Base-by-base conservation (phyloP, 2,113 vertebrate genomes). In the Poeciliopsis occidentalis region DNA sequence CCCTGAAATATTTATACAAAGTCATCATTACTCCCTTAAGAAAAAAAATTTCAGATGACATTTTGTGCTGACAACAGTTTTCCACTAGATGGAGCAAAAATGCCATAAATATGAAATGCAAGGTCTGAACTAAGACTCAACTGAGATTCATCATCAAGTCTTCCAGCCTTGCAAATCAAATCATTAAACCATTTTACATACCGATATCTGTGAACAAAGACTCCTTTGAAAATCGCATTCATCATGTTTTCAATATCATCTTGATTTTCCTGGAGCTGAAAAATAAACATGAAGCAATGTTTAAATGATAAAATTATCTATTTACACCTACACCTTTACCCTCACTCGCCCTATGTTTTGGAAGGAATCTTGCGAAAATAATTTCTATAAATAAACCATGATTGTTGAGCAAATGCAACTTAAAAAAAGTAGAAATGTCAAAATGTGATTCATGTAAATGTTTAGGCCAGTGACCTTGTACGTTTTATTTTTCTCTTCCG, bases 201-300 rank as follows among this genome's bases (percentile, higher is more conserved):
- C 97, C 97, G 94, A 85, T 99, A 99, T 96, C 97, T 95, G 92
- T 99, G 97, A 90, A 99, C 96, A 95, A 98, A 99, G 82, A 98
- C 97, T 83, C 97, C 97, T 94, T 99, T 98, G 95, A 99, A 99
- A 94, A 99, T 98, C 71, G 97, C 97, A 89, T 98, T 98, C 97
- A 99, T 99, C 97, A 99, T 98, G 92, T 99, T 98, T 94, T 99
- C 97, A 93, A 99, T 99, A 93, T 99, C 97, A 92, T 98, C 97
- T 92, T 98, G 97, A 92, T 99, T 99, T 94, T 98, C 97, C 92
- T 99, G 97, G 92, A 99, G 96, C 97, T 99, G 93, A 78, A 94
- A 96, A 73, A 11, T 69, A 77, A 75, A 72, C 47, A 61, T 3
- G 24, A 57, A 32, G 29, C 71, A 19, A 37, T 62, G 27, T 44